phyloP scores from a whole-genome alignment of 2,113 vertebrate species.

The Pomatostomus ruficeps region DNA sequence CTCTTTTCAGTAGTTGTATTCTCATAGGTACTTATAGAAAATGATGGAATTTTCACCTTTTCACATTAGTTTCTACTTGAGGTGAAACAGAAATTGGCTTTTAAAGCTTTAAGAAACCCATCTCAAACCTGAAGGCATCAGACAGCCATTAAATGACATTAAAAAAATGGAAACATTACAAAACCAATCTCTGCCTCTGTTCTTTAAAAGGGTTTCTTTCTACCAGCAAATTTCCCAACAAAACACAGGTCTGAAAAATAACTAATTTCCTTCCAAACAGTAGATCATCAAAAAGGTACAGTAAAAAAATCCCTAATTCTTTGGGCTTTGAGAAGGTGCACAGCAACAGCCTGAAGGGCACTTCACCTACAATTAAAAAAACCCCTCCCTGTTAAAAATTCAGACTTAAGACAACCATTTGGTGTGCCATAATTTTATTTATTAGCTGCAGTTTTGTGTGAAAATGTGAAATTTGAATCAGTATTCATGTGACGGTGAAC shows the following conservation, averaged over 20 bases:
- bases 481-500: neutral
- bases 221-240: neutral
- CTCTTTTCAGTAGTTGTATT: neutral
- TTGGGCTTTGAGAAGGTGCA: fast-evolving
- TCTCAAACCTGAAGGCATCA: neutral
- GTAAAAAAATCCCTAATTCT: fast-evolving
- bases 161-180: neutral
- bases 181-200: neutral
- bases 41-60: neutral
- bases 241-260: neutral
- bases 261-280: fast-evolving
- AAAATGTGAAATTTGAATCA: neutral
- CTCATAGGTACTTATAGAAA: neutral
- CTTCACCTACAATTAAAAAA: neutral
- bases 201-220: neutral
- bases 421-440: neutral
- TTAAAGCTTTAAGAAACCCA: neutral
- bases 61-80: neutral
- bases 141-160: neutral
- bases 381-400: neutral
- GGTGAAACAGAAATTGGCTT: neutral
- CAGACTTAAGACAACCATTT: neutral
- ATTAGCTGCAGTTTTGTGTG: neutral
- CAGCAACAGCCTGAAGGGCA: fast-evolving
- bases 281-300: neutral